Evolutionary conservation across 1,140 invertebrate species (phyloP), one percentile per base, ranked within the genome.

Genomic region (Heliconius nattereri): DNA sequence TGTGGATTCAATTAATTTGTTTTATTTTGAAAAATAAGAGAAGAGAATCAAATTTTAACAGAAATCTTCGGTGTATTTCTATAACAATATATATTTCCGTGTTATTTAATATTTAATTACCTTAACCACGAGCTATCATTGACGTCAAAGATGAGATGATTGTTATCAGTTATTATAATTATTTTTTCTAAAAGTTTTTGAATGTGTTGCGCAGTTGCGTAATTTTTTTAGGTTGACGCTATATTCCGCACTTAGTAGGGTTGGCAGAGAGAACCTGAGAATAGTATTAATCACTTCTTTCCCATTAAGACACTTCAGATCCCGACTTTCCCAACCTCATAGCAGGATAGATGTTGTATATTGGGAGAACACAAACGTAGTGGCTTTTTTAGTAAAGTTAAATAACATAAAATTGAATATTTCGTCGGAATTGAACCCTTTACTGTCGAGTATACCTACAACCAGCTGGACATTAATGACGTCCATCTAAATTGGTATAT

Each of bases 41-140:
- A 29, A 29, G 29, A 29, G 29, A 29, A 29, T 66, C 1, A 3
- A 3, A 19, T 66, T 66, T 66, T 66, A 29, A 3, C 60, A 2
- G 60, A 26, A 66, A 16, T 26, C 5, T 11, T 35, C 9, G 3
- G 57, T 26, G 9, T 26, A 13, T 60, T 60, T 60, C 2, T 60
- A 26, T 26, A 13, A 60, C 29, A 26, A 60, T 60, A 60, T 26
- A 45, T 45, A 5, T 45, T 66, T 29, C 60, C 23, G 54, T 66
- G 6, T 66, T 29, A 66, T 29, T 66, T 29, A 66, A 66, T 66
- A 66, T 66, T 66, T 66, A 66, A 66, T 66, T 66, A 66, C 60
- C 20, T 26, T 13, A 66, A 66, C 26, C 60, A 16, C 60, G 60
- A 66, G 23, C 23, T 5, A 66, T 29, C 3, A 16, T 66, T 66